Percentiles rank a stretch among this genome's conserved stretches.
These are phyloP conservation scores for Eupeodes luniger DNA, from an alignment of 2,888 invertebrate species.

Conservation along the genomic window DNA sequence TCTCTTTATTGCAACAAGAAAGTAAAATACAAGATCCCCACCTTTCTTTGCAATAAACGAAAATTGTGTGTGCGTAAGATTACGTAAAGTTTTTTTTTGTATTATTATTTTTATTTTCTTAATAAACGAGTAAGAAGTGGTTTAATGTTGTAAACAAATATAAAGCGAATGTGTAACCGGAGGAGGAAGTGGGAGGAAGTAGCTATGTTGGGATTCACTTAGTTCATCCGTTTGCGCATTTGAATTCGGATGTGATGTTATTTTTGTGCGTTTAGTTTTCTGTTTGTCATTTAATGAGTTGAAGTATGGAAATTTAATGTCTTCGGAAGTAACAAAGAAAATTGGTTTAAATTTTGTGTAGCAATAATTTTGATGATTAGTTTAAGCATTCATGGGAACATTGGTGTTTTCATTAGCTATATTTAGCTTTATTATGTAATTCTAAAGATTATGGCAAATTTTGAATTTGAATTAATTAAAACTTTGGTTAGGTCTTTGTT, in stretches of 20 bases:
- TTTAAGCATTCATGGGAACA: slow-evolving; percentile 3
- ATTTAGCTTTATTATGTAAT: background rate
- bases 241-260: slow-evolving; percentile 51
- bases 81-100: slow-evolving; percentile 64
- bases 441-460: background rate
- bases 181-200: slow-evolving; percentile 59
- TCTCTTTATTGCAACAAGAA: slow-evolving; percentile 76
- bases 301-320: slow-evolving; percentile 65
- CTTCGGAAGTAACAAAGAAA: slow-evolving; percentile 35
- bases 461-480: background rate
- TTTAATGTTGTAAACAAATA: slow-evolving; percentile 58
- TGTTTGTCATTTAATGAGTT: slow-evolving; percentile 20
- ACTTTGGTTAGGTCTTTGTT: background rate
- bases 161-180: slow-evolving; percentile 50
- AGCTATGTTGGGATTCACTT: slow-evolving; percentile 43
- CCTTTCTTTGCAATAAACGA: slow-evolving; percentile 64
- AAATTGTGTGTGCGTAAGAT: slow-evolving; percentile 71
- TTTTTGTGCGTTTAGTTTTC: slow-evolving; percentile 28
- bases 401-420: background rate
- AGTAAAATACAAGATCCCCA: slow-evolving; percentile 76
- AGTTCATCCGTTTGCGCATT: slow-evolving; percentile 56
- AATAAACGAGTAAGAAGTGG: slow-evolving; percentile 29
- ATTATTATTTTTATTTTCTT: slow-evolving; percentile 16
- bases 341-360: background rate
- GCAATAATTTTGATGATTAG: slow-evolving; percentile 1